Evolutionary conservation across 2,797 vertebrate species (phyloP).

Genomic region (Phrynocephalus forsythii): DNA sequence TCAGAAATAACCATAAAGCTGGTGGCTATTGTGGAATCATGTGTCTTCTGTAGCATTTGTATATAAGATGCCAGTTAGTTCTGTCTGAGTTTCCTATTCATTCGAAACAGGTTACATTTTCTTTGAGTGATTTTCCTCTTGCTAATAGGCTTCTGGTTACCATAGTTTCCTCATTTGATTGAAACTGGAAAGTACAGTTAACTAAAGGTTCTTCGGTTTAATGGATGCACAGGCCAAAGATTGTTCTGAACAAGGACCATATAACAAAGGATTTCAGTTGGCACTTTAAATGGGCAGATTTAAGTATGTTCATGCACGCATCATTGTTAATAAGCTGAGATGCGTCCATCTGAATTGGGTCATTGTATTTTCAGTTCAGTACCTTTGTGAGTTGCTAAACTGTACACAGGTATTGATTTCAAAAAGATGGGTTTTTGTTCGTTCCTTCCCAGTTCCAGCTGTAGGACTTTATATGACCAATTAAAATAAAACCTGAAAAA

Average conservation of each 20-base stretch:
- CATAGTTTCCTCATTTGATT: slow-evolving; percentile 3
- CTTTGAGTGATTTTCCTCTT: neutral
- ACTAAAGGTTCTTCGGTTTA: neutral
- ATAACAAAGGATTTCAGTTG: neutral
- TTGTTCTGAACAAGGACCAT: neutral
- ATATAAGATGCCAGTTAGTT: neutral
- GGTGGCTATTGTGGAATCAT: neutral
- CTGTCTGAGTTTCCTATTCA: neutral
- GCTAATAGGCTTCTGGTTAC: neutral
- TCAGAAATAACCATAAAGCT: neutral
- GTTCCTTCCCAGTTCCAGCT: slow-evolving; percentile 1
- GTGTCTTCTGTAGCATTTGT: neutral
- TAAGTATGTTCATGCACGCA: neutral
- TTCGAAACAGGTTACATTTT: neutral
- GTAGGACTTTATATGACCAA: neutral
- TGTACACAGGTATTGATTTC: slow-evolving; percentile 1
- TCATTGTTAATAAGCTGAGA: neutral
- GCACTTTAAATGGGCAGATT: neutral
- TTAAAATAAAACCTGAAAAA: slow-evolving; percentile 20
- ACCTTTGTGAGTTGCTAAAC: neutral
- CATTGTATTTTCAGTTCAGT: slow-evolving; percentile 8
- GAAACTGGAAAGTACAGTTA: neutral
- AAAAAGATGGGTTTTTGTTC: slow-evolving; percentile 9
- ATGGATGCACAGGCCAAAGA: too few relatives aligned
- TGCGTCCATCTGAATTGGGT: neutral